Evolutionary conservation across 2,113 vertebrate species (phyloP).

Genomic region (Ceyx cyanopectus): DNA sequence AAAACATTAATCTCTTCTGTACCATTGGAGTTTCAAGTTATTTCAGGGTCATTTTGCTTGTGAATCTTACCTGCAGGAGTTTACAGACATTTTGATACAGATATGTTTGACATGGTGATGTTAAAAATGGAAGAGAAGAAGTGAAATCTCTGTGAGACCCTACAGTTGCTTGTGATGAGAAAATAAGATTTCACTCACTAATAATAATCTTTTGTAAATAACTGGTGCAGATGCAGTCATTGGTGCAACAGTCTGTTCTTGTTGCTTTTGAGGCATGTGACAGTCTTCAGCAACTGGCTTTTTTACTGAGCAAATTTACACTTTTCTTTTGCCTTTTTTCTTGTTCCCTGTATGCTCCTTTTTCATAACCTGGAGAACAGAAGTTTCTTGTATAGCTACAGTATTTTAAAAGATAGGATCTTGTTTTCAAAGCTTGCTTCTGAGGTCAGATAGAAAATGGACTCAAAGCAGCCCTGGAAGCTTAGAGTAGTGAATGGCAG

Average conservation of each 20-base stretch:
- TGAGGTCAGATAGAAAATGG: neutral
- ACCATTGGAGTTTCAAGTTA: neutral
- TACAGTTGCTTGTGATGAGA: neutral
- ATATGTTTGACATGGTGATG: accelerated
- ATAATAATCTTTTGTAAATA: neutral
- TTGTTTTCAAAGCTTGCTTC: neutral
- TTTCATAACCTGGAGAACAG: neutral
- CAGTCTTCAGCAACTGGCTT: neutral
- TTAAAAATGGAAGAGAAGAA: neutral
- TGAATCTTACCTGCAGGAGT: neutral
- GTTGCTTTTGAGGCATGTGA: neutral
- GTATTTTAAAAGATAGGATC: neutral
- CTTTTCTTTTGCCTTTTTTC: no score
- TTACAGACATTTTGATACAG: neutral
- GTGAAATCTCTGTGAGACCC: neutral
- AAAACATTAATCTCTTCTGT: neutral
- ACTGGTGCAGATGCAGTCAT: neutral
- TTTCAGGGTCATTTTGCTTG: neutral
- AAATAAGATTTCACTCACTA: neutral
- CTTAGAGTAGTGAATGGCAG: accelerated
- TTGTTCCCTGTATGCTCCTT: neutral
- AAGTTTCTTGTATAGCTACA: neutral
- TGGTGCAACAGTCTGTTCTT: neutral
- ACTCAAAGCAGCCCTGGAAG: neutral
- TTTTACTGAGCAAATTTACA: neutral